Percentiles rank a stretch among this genome's conserved stretches.
Conservation (phyloP, 2,797 vertebrate genomes). For the Momotus momota region DNA sequence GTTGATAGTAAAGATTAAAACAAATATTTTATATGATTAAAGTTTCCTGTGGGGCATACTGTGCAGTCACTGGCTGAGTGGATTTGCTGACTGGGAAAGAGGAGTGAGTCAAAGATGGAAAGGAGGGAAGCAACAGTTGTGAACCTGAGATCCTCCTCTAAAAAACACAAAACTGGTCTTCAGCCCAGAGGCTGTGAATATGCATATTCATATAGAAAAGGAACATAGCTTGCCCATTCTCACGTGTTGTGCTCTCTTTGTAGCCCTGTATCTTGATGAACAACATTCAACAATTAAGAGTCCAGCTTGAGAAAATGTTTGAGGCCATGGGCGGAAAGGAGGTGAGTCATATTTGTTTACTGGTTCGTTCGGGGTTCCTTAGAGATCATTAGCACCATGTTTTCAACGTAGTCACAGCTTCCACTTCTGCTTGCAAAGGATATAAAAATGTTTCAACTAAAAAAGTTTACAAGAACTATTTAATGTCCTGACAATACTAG, state of each 20-base stretch:
- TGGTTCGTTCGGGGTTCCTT: slow-evolving; percentile 5
- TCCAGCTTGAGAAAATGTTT: slow-evolving; percentile 99
- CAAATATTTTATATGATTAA: background rate
- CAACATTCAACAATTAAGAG: slow-evolving; percentile 96
- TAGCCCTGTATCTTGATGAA: slow-evolving; percentile 97
- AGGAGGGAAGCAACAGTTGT: background rate
- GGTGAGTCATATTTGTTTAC: slow-evolving; percentile 77
- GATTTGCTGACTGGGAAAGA: background rate
- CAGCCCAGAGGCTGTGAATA: background rate
- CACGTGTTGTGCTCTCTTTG: background rate
- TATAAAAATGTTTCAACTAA: background rate
- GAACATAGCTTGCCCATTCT: background rate
- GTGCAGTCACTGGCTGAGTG: background rate
- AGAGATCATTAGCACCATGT: slow-evolving; percentile 68
- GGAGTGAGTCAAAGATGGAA: background rate
- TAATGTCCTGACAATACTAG: background rate
- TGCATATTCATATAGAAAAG: background rate
- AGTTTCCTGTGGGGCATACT: background rate
- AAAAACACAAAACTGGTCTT: background rate
- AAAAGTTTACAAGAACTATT: background rate
- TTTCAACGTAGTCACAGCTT: background rate
- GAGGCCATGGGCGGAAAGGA: slow-evolving; percentile 99
- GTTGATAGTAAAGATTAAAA: background rate
- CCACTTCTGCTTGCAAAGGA: background rate
- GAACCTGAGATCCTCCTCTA: background rate